Evolutionary conservation across 2,888 invertebrate genomes (phyloP).

Genomic region (Opisthograptis luteolata): DNA sequence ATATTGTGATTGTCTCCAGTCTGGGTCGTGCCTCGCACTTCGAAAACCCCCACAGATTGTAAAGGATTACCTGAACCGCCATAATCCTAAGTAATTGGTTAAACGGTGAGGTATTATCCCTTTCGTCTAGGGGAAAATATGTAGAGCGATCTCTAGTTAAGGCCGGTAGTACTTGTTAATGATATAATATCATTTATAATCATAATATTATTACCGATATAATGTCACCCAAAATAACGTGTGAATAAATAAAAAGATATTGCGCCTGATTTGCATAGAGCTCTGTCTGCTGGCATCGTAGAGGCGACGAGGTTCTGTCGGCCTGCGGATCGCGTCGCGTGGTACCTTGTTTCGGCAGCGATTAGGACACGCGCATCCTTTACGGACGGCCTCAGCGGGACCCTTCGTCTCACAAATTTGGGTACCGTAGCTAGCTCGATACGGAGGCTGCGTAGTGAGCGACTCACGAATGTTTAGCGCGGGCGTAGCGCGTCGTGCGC

Average conservation of each 20-base stretch:
- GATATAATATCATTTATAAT: too few relatives aligned
- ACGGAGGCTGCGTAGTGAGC: conserved; percentile 81
- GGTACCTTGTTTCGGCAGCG: conserved; percentile 43
- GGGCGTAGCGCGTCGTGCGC: conserved; percentile 49
- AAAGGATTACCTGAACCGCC: conserved; percentile 40
- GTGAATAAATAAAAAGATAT: not conserved
- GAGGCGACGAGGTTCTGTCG: not conserved
- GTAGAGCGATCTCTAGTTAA: not conserved
- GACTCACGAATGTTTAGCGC: conserved; percentile 50
- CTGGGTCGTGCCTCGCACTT: not conserved
- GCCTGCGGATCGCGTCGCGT: conserved; percentile 1
- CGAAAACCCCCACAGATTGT: conserved; percentile 2
- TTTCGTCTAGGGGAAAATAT: not conserved
- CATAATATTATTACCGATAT: too few relatives aligned
- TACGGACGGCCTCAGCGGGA: conserved; percentile 58
- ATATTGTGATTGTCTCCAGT: not conserved
- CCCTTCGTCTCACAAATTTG: conserved; percentile 62
- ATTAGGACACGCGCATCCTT: conserved; percentile 76
- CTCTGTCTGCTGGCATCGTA: not conserved
- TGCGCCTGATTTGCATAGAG: conserved; percentile 11
- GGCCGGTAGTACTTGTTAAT: conserved; percentile 1
- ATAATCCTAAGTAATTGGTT: conserved; percentile 39
- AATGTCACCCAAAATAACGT: too few relatives aligned
- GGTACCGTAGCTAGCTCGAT: conserved; percentile 79
- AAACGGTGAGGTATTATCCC: not conserved